Evolutionary conservation across 2,797 vertebrate species (phyloP), one percentile per base, ranked within the genome.

Genomic region (Gymnothorax reevesii): DNA sequence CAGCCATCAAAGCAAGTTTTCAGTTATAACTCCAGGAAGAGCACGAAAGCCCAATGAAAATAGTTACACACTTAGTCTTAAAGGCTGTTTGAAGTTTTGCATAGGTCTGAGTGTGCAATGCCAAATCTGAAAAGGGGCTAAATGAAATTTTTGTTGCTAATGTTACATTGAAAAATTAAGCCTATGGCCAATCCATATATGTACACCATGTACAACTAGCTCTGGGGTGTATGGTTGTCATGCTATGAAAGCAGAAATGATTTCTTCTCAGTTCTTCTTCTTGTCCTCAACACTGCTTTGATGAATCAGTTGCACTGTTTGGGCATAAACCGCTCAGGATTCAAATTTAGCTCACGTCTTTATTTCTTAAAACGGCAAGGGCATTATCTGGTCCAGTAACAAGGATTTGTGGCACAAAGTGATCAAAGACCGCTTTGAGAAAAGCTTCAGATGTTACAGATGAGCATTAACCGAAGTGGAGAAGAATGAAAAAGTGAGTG

Each of bases 1-100:
- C 77, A 86, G 90, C 93, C 93, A 94, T 95, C 94, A 95, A 95
- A 95, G 94, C 92, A 93, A 92, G 93, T 93, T 94, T 93, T 94
- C 93, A 93, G 94, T 94, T 95, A 95, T 95, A 95, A 95, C 93
- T 42, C 92, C 7, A 79, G n/a, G 52, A 91, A 92, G 66, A 93
- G 94, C 93, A 95, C 94, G 94, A 96, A 96, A 95, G 94, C 94
- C 92, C 85, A 88, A 73, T 91, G 93, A 94, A 89, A 88, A 85
- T 89, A 87, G 93, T 87, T 57, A 91, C 91, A 89, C 86, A 92
- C 91, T 95, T 92, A 95, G 95, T 92, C 91, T 95, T 92, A 95
- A 95, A 94, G 92, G 86, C 87, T 87, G 91, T 91, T 96, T 80
- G 77, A 80, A 80, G 77, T 80, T 96, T 96, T 95, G 95, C 94